phyloP scores from a whole-genome alignment of 2,888 invertebrate genomes.

The Odontocerum albicorne region DNA sequence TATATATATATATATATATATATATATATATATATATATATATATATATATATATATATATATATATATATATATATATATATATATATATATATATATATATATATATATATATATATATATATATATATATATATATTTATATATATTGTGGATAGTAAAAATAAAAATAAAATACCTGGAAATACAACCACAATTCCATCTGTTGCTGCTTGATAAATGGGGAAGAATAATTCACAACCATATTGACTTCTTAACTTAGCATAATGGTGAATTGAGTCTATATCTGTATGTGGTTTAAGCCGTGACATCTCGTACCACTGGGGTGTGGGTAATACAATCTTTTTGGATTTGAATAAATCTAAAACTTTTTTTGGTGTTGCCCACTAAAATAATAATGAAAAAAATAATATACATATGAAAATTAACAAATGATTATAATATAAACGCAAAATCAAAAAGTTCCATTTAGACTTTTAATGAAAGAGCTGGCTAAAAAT shows the following conservation, averaged over 20 bases:
- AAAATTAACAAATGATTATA: no score
- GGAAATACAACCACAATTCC: slow-evolving; percentile 61
- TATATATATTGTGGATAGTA: not conserved
- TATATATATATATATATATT: no score
- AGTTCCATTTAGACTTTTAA: no score
- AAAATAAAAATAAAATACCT: slow-evolving; percentile 47
- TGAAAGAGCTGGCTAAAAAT: no score
- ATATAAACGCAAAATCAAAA: no score
- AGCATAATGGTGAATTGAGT: slow-evolving; percentile 62
- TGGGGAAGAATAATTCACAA: slow-evolving; percentile 57
- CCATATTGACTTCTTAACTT: slow-evolving; percentile 57
- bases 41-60: no score
- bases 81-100: no score
- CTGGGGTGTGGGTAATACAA: slow-evolving; percentile 73
- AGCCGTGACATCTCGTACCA: slow-evolving; percentile 72
- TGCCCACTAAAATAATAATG: slow-evolving; percentile 63
- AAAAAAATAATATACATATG: no score
- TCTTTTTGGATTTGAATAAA: slow-evolving; percentile 45
- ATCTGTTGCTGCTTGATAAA: slow-evolving; percentile 58
- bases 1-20: no score
- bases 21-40: no score
- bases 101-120: no score
- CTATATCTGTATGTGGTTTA: slow-evolving; percentile 56
- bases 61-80: no score
- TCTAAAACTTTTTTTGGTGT: slow-evolving; percentile 57